Evolutionary conservation across 2,888 invertebrate genomes (phyloP), one percentile per base, ranked within the genome.

Genomic region (Chydorus sphaericus): DNA sequence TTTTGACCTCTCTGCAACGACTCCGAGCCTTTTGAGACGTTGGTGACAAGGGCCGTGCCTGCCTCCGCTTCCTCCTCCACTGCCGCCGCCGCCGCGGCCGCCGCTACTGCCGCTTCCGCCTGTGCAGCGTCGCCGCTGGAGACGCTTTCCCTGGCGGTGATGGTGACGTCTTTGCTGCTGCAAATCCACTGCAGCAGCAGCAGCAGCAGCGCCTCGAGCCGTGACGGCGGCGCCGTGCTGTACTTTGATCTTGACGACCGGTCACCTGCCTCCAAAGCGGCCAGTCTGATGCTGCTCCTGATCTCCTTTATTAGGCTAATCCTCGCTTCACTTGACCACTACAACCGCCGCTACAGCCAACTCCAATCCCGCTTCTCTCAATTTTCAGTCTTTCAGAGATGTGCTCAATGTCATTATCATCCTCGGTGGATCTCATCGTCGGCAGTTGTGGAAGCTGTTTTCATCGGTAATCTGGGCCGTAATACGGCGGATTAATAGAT

Each of bases 41-140:
- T 33, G 39, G 67, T 71, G 72, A 70, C 70, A 70, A 68, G 71
- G 70, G 53, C 60, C 60, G 54, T 62, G 63, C 56, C 62, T 63
- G 49, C 71, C 71, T 69, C 64, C 65, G 59, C 66, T 70, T 67
- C 66, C 68, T 65, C 66, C 62, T 65, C 68, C 68, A 63, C 69
- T 68, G 67, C 64, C 67, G 70, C 67, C 66, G 59, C 64, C 65
- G 63, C 66, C 62, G 62, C 60, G 60, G 59, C 57, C 52, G 60
- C 58, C 52, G 57, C 57, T 60, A 57, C 56, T 37, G 48, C 60
- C 58, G 61, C 30, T 30, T 14, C 28, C 50, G 50, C 16, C 56
- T 49, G 33, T 39, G 39, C 44, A 14, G 20, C 44, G 23, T 23
- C 28, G 28, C 23, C 44, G 44, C 26, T 44, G 44, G 26, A 23